Evolutionary conservation across 2,113 vertebrate species (phyloP).

Genomic region (Gallinago undulata): DNA sequence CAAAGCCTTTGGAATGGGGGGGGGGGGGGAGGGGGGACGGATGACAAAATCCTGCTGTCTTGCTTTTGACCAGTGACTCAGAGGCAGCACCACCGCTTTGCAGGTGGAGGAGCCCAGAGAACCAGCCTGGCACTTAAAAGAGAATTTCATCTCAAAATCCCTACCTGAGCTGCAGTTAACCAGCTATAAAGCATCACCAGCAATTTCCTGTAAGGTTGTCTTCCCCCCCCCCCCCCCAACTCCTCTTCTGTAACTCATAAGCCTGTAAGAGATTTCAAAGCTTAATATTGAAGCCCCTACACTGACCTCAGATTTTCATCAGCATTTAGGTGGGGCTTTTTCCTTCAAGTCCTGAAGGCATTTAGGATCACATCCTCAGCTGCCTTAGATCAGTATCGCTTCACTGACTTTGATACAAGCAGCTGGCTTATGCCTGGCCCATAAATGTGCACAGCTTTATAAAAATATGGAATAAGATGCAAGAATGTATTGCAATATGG

Average conservation of each 20-base stretch:
- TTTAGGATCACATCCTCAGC: neutral
- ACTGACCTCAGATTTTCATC: neutral
- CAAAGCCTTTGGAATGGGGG: fast-evolving
- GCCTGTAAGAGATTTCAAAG: neutral
- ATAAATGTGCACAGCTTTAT: neutral
- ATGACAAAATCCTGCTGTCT: neutral
- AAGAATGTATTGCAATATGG: neutral
- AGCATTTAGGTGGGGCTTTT: neutral
- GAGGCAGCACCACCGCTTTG: neutral
- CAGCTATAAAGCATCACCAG: neutral
- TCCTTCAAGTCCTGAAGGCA: neutral
- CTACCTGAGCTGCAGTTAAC: neutral
- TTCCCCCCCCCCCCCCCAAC: neutral
- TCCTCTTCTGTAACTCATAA: neutral
- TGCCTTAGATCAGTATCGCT: neutral
- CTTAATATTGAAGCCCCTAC: neutral
- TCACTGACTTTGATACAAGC: neutral
- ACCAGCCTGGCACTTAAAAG: neutral
- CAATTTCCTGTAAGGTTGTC: neutral
- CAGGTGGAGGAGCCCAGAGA: neutral
- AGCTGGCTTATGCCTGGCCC: neutral
- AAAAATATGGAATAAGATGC: neutral
- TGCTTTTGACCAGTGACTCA: neutral
- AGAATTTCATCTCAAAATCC: neutral
- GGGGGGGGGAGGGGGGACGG: too few relatives aligned